Evolutionary conservation across 2,888 invertebrate species (phyloP), one percentile per base, ranked within the genome.

Genomic region (Eurois occulta): DNA sequence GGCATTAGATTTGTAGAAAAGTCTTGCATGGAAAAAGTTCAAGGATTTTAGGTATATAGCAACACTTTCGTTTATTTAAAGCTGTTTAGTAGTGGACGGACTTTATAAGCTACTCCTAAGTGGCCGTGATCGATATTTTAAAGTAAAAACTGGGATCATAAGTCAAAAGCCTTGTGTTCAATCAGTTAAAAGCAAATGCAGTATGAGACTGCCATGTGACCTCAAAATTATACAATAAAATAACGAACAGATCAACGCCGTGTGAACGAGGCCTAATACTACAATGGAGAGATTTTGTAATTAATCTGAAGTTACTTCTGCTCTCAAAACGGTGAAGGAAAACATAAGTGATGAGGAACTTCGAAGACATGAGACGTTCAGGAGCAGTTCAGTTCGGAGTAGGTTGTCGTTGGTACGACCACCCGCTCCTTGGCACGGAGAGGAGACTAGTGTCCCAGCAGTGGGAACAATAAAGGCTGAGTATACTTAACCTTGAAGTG

Each of bases 1-100:
- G 64, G 70, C 62, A 83, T 83, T 76, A 70, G 76, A 52, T 83
- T 80, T 74, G 67, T 77, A 72, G 41, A 35, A 83, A 67, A 52
- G 72, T 32, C 28, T 21, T 24, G 43, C 52, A 28, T 46, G 41
- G 66, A 67, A 67, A n/a, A 77, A 67, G 58, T 68, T 78, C 38
- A 55, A 38, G 52, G 35, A 48, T 46, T 71, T 73, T 32, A 18
- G 58, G 24, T 41, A 38, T 35, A 13, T 28, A 48, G 6, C 46
- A 48, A 62, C 16, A 5, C 4, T 52, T n/a, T 18, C 6, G 35
- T 66, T 38, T 16, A 32, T 41, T 41, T 60, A 7, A 43, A 69
- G n/a, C 13, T 35, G 18, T 10, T 43, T 35, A 24, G 13, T 55
- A 5, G 13, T 32, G 7, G 21, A 32, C 32, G 11, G 62, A 21